Percentiles rank a stretch among this genome's conserved stretches.
Evolutionary conservation across 2,888 invertebrate genomes (phyloP).

Genomic region (Serrognathus titanus): DNA sequence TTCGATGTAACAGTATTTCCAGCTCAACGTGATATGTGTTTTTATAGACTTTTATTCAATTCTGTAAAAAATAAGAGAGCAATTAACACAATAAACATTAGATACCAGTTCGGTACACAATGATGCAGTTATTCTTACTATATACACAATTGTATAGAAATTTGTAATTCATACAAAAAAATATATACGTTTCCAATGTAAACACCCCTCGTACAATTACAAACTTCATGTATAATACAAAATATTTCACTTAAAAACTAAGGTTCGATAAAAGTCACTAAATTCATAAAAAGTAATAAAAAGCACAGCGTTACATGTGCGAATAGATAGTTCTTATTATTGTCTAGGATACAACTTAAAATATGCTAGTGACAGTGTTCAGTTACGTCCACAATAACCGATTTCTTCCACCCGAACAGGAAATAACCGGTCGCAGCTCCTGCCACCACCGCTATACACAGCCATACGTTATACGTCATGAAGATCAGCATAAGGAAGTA

Average conservation of each 20-base stretch:
- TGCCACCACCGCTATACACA: conserved; percentile 82
- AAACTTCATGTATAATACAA: not conserved
- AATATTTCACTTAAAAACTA: not conserved
- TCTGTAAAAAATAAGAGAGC: no score
- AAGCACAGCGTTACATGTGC: not conserved
- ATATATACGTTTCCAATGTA: not conserved
- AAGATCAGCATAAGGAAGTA: conserved; percentile 95
- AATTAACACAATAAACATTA: not conserved
- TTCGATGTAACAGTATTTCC: not conserved
- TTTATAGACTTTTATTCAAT: not conserved
- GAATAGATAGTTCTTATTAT: not conserved
- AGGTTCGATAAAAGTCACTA: not conserved
- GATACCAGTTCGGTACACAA: not conserved
- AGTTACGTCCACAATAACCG: conserved; percentile 88
- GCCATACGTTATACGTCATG: conserved; percentile 96
- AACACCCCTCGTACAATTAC: not conserved
- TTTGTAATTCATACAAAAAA: not conserved
- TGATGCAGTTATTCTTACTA: not conserved
- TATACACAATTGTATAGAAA: not conserved
- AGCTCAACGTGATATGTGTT: no score
- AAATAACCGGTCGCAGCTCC: conserved; percentile 93
- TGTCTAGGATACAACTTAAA: not conserved
- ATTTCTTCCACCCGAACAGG: conserved; percentile 93
- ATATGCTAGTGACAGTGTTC: conserved; percentile 77
- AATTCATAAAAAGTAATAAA: not conserved